Percentiles rank a stretch among this genome's conserved stretches.
Evolutionary conservation across 2,888 invertebrate species (phyloP).

Genomic region (Mesorhabditis belari): DNA sequence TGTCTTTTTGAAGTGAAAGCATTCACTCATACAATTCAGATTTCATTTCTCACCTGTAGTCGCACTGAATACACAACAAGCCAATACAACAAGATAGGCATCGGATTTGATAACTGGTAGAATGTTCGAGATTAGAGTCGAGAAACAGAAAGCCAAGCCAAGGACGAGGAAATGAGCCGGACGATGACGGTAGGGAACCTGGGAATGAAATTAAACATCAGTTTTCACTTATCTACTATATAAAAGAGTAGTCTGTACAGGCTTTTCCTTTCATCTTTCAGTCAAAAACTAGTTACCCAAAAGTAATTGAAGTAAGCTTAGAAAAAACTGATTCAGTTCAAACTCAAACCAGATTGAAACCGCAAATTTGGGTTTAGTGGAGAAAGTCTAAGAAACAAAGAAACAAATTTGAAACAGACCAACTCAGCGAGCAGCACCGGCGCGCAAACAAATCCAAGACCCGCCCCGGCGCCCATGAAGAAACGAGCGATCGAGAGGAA

Average conservation of each 20-base stretch:
- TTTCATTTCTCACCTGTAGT: constrained; percentile 2
- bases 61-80: neutral
- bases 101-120: constrained; percentile 6
- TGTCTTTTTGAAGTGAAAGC: too few relatives aligned
- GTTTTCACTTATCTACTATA: too few relatives aligned
- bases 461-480: constrained; percentile 31
- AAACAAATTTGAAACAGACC: neutral
- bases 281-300: too few relatives aligned
- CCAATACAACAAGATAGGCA: neutral
- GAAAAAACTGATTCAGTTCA: too few relatives aligned
- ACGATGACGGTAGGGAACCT: neutral
- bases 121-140: constrained; percentile 5
- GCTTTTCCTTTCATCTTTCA: too few relatives aligned
- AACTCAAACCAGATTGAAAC: too few relatives aligned
- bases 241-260: too few relatives aligned
- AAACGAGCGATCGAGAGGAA: constrained; percentile 20
- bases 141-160: constrained; percentile 7
- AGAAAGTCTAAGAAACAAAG: too few relatives aligned
- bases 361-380: too few relatives aligned
- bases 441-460: constrained; percentile 36
- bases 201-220: too few relatives aligned
- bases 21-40: neutral
- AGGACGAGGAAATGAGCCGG: constrained; percentile 10
- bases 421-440: constrained; percentile 18
- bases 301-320: too few relatives aligned